Conservation (phyloP, 2,113 vertebrate species). For the Chaetura pelagica region DNA sequence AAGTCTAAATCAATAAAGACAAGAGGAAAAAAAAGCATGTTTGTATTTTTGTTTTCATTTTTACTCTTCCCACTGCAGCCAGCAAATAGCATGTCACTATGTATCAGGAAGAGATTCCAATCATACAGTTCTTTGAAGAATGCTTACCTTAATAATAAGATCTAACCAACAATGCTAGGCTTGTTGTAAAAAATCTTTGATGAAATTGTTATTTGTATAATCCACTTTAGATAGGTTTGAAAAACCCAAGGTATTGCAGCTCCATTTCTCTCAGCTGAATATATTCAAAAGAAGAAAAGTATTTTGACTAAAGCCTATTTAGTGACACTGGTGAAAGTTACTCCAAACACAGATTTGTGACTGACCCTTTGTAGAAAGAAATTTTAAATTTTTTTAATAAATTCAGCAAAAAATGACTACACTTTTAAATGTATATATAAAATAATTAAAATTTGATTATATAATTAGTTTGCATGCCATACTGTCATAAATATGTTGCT, state of each 20-base stretch:
- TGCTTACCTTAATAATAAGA: conserved; percentile 70
- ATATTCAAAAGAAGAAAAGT: neutral
- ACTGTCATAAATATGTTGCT: neutral
- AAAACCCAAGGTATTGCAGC: neutral
- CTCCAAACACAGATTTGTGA: neutral
- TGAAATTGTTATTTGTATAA: conserved; percentile 54
- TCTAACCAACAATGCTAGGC: conserved; percentile 23
- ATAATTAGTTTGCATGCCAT: neutral
- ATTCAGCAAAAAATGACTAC: neutral
- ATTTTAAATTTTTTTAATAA: neutral
- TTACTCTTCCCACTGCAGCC: conserved; percentile 10
- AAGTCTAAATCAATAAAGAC: conserved; percentile 74
- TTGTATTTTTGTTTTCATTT: conserved; percentile 68
- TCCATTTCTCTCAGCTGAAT: conserved; percentile 16
- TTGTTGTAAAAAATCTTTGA: conserved; percentile 44
- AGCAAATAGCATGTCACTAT: conserved; percentile 62
- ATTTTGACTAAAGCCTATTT: neutral
- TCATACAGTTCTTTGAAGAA: conserved; percentile 66
- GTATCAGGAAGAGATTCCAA: conserved; percentile 58
- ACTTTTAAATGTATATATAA: neutral
- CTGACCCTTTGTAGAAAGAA: neutral
- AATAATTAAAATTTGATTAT: neutral
- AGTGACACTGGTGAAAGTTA: neutral
- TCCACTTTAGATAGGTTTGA: conserved; percentile 31
- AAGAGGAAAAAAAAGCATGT: neutral